phyloP scores from a whole-genome alignment of 1,140 invertebrate genomes.

The Ctenoplectra terminalis region DNA sequence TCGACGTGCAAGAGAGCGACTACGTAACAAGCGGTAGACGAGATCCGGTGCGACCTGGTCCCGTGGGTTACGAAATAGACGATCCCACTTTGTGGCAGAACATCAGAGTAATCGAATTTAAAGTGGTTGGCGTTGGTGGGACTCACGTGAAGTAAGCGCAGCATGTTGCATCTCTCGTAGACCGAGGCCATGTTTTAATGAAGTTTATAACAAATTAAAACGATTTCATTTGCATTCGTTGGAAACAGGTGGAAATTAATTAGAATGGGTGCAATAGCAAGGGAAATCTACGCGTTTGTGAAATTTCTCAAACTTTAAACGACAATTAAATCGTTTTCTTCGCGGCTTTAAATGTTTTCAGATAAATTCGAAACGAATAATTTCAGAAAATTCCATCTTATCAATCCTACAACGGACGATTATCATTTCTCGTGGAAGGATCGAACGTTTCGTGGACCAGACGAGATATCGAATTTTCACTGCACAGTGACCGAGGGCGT shows the following conservation, averaged over 20 bases:
- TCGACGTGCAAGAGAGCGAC: slow-evolving; percentile 83
- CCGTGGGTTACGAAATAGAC: slow-evolving; percentile 50
- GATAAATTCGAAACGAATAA: neutral
- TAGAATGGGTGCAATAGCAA: neutral
- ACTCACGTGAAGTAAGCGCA: slow-evolving; percentile 65
- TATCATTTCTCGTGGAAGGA: slow-evolving; percentile 77
- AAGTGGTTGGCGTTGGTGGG: slow-evolving; percentile 80
- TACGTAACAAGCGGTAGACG: slow-evolving; percentile 81
- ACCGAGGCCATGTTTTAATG: neutral
- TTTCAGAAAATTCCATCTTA: slow-evolving; percentile 73
- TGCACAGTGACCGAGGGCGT: slow-evolving; percentile 74
- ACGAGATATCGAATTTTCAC: slow-evolving; percentile 74
- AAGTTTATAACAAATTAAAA: slow-evolving; percentile 7
- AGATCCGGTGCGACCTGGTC: slow-evolving; percentile 67
- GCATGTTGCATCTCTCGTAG: neutral
- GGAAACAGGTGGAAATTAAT: slow-evolving; percentile 5
- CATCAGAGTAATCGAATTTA: slow-evolving; percentile 82
- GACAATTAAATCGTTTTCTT: neutral
- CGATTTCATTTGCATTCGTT: neutral
- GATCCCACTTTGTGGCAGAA: slow-evolving; percentile 75
- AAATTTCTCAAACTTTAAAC: no score
- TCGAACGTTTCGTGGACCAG: slow-evolving; percentile 33
- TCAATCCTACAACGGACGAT: slow-evolving; percentile 78
- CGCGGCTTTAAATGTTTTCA: no score
- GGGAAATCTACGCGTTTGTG: no score